Evolutionary conservation across 2,113 vertebrate genomes (phyloP).

Genomic region (Isurus oxyrinchus): DNA sequence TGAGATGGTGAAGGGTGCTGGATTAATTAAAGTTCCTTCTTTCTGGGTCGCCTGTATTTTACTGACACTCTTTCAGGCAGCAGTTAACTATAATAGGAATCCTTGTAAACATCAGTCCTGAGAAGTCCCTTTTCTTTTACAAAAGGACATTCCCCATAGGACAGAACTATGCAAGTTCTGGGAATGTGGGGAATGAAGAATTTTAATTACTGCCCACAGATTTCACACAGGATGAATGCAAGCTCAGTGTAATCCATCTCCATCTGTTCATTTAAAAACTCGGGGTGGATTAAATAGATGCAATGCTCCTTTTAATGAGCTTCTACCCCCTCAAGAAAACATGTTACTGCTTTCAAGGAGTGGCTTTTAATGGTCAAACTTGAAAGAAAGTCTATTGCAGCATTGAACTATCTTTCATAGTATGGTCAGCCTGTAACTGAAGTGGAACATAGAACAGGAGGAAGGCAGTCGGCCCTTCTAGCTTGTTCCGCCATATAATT

Average conservation of each 20-base stretch:
- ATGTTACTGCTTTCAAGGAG: not conserved
- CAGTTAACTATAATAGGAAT: not conserved
- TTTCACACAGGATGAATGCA: not conserved
- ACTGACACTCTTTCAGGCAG: not conserved
- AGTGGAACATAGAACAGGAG: not conserved
- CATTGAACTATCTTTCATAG: not conserved
- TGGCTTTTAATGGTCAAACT: not conserved
- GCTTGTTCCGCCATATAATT: not conserved
- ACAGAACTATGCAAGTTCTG: not conserved
- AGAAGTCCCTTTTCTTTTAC: not conserved
- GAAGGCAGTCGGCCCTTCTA: not conserved
- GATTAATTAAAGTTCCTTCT: not conserved
- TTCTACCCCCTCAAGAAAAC: not conserved
- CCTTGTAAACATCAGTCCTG: not conserved
- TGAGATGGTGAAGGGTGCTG: not conserved
- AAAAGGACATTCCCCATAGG: not conserved
- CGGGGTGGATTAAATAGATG: not conserved
- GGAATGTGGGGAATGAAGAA: slow-evolving; percentile 22
- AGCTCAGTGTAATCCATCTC: not conserved
- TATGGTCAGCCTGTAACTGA: not conserved
- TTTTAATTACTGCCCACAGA: slow-evolving; percentile 11
- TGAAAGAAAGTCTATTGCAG: not conserved
- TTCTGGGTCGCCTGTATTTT: not conserved
- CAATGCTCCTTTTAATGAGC: not conserved
- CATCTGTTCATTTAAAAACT: slow-evolving; percentile 1